Base-by-base conservation (phyloP, 2,113 vertebrate genomes). In the Ardeotis arabs region DNA sequence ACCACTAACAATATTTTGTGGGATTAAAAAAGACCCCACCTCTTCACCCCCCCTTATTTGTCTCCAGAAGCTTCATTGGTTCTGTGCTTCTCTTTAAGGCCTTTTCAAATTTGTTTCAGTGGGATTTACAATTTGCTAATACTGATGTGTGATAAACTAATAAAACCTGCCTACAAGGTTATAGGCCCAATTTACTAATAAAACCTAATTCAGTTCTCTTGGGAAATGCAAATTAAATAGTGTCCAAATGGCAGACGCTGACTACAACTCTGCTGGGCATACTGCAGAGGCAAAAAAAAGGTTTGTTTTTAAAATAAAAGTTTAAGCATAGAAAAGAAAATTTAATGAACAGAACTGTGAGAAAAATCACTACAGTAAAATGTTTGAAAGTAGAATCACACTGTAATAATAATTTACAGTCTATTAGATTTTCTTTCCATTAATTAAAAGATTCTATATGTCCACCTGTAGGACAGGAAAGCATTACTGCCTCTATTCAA, bases 91-190 rank as follows among this genome's bases (percentile, higher is more conserved):
- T 92, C 74, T 97, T 96, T 70, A 96, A 97, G 91, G 87, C 74
- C 62, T 72, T 89, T 95, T 93, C 94, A 95, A 97, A 63, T 96
- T 89, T 6, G 45, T 97, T 97, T 96, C 93, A 96, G 96, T 97
- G 89, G 96, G 97, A 95, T 97, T 98, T 98, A 98, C 95, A 98
- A 96, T 98, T 98, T 96, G 97, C 96, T 98, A 98, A 98, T 98
- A 89, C 96, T 96, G 95, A 98, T 96, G 97, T 98, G 97, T 98
- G 97, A 98, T 98, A 98, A 97, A 96, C 97, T 98, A 98, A 97
- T 98, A 98, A 98, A 98, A 98, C 69, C 84, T 96, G 95, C 90
- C 96, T 96, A 93, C 97, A 89, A 97, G 81, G 94, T 98, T 98
- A 98, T 72, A 94, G 97, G 96, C 98, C 97, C 98, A 95, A 98